Evolutionary conservation across 2,797 vertebrate species (phyloP).

Genomic region (Manis pentadactyla): DNA sequence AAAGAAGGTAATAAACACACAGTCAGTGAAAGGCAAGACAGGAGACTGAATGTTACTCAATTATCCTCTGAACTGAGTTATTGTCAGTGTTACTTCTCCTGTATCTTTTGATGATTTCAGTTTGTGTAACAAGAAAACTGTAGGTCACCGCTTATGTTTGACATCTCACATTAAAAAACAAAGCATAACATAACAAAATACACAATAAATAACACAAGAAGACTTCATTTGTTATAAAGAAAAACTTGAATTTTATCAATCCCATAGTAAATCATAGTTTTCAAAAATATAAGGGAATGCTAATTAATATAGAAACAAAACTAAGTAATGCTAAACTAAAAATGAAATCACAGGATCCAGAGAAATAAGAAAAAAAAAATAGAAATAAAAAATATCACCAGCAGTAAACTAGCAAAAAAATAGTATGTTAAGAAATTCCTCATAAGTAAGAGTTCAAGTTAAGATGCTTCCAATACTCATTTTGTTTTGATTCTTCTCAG

Average conservation of each 20-base stretch:
- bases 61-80: background rate
- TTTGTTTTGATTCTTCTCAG: background rate
- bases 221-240: background rate
- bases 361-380: background rate
- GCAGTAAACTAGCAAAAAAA: background rate
- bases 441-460: background rate
- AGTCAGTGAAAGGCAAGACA: background rate
- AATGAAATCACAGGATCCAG: background rate
- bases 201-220: background rate
- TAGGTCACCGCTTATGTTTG: background rate
- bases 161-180: background rate
- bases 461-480: background rate
- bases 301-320: background rate
- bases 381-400: background rate
- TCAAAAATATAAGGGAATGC: background rate
- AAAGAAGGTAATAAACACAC: background rate
- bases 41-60: background rate
- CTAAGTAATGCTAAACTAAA: background rate
- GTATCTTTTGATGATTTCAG: background rate
- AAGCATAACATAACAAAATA: background rate
- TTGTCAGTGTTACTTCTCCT: background rate
- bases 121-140: background rate
- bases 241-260: background rate
- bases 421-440: background rate
- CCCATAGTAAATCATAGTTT: background rate